These are phyloP conservation scores for Lampropteryx suffumata DNA, from an alignment of 2,888 invertebrate genomes.

Conservation along the genomic window DNA sequence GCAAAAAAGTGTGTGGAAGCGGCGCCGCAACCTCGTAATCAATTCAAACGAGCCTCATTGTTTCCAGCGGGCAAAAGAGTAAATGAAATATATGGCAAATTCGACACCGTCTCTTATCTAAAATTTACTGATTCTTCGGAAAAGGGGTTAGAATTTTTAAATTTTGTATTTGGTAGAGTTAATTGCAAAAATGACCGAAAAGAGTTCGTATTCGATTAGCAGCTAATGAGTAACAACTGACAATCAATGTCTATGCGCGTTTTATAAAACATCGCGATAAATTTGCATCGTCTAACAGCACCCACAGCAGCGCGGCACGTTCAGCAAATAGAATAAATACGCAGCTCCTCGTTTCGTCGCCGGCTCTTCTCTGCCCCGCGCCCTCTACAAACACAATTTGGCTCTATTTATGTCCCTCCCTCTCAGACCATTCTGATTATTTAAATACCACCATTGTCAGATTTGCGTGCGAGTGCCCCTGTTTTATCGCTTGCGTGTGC, in stretches of 20 bases:
- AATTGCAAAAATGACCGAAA: too few relatives aligned
- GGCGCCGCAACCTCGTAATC: slow-evolving; percentile 59
- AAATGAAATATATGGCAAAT: slow-evolving; percentile 49
- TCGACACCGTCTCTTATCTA: slow-evolving; percentile 54
- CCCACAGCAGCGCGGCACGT: slow-evolving; percentile 72
- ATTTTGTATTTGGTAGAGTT: too few relatives aligned
- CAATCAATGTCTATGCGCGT: slow-evolving; percentile 71
- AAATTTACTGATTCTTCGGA: too few relatives aligned
- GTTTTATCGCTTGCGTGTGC: slow-evolving; percentile 45
- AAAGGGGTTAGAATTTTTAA: too few relatives aligned
- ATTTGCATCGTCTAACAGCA: slow-evolving; percentile 80
- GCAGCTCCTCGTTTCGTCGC: slow-evolving; percentile 55
- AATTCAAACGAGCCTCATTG: slow-evolving; percentile 68
- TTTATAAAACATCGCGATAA: slow-evolving; percentile 77
- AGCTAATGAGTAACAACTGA: slow-evolving; percentile 68
- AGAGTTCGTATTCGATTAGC: neutral
- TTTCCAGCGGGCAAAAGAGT: slow-evolving; percentile 49
- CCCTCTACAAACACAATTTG: slow-evolving; percentile 73
- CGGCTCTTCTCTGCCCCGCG: slow-evolving; percentile 47
- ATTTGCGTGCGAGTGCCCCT: slow-evolving; percentile 40
- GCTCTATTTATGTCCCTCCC: slow-evolving; percentile 59
- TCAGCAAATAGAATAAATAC: slow-evolving; percentile 80
- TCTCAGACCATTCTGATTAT: slow-evolving; percentile 42
- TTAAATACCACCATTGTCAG: slow-evolving; percentile 43
- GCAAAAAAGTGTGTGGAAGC: slow-evolving; percentile 59